These are phyloP conservation scores for Creontiades dilutus DNA, from an alignment of 2,888 invertebrate species.

Conservation along the genomic window DNA sequence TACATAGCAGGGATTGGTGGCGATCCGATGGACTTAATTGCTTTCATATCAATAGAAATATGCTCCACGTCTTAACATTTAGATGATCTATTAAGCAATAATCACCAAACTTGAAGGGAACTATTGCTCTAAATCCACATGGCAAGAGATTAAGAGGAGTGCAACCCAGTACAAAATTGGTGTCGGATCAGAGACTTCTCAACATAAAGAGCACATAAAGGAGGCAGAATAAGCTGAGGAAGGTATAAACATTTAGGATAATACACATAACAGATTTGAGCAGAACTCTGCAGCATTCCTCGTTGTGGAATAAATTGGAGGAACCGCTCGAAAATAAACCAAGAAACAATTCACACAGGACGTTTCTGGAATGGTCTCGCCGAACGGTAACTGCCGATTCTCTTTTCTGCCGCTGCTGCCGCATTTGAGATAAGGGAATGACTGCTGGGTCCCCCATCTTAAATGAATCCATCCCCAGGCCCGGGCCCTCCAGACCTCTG, in stretches of 20 bases:
- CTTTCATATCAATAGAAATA: too few relatives aligned
- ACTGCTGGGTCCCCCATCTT: slow-evolving; percentile 12
- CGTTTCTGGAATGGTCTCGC: slow-evolving; percentile 32
- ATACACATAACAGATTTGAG: not conserved
- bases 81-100: too few relatives aligned
- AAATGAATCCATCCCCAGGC: slow-evolving; percentile 61
- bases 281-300: not conserved
- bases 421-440: slow-evolving; percentile 42
- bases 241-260: not conserved
- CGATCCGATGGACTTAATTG: too few relatives aligned
- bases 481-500: not conserved
- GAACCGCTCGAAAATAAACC: slow-evolving; percentile 25
- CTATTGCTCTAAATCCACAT: too few relatives aligned
- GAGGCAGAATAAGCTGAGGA: not conserved
- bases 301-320: not conserved
- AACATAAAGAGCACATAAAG: too few relatives aligned
- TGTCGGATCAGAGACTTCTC: too few relatives aligned
- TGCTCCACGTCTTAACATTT: too few relatives aligned
- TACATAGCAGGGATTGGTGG: too few relatives aligned
- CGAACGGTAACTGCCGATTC: slow-evolving; percentile 65
- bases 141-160: too few relatives aligned
- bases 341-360: slow-evolving; percentile 60
- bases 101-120: too few relatives aligned
- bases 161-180: too few relatives aligned
- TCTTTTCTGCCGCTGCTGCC: slow-evolving; percentile 46